A percentile compares a stretch with the other conserved stretches of the same genome.
Evolutionary conservation across 1,140 invertebrate genomes (phyloP).

Genomic region (Charaxes varanes): DNA sequence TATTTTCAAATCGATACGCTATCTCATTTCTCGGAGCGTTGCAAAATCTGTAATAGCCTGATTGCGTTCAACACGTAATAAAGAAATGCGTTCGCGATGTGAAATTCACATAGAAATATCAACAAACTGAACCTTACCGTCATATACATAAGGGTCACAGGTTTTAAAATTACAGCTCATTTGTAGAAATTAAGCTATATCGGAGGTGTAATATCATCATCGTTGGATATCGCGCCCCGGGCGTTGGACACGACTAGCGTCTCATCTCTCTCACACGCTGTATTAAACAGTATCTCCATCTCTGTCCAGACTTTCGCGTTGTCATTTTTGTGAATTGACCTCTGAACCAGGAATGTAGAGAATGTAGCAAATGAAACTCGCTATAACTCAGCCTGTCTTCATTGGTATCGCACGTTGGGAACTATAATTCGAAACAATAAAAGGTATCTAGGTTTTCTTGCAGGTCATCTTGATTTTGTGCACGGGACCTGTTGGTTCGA

Average conservation of each 20-base stretch:
- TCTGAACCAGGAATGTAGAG: conserved; percentile 50
- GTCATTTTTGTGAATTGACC: conserved; percentile 64
- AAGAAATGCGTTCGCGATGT: conserved; percentile 34
- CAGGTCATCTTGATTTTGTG: too few relatives aligned
- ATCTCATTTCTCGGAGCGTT: conserved; percentile 18
- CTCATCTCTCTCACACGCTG: conserved; percentile 18
- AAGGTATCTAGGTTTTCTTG: background rate
- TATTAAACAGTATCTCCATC: conserved; percentile 23
- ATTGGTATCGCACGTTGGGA: conserved; percentile 10
- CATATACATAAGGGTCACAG: conserved; percentile 21
- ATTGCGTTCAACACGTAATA: conserved; percentile 52
- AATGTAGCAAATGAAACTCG: conserved; percentile 44
- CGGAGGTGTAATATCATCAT: conserved; percentile 45
- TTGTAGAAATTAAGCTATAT: conserved; percentile 40
- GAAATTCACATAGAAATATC: conserved; percentile 4
- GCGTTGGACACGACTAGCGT: conserved; percentile 32
- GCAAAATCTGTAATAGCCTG: conserved; percentile 40
- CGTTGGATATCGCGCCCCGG: conserved; percentile 44
- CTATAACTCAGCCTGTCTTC: conserved; percentile 25
- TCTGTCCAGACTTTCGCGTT: conserved; percentile 36
- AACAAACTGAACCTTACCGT: conserved; percentile 13
- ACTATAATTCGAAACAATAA: conserved; percentile 6
- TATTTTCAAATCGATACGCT: conserved; percentile 5
- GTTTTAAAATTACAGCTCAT: conserved; percentile 26
- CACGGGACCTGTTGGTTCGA: too few relatives aligned